phyloP scores from a whole-genome alignment of 2,888 invertebrate species.

The Catocala fraxini region DNA sequence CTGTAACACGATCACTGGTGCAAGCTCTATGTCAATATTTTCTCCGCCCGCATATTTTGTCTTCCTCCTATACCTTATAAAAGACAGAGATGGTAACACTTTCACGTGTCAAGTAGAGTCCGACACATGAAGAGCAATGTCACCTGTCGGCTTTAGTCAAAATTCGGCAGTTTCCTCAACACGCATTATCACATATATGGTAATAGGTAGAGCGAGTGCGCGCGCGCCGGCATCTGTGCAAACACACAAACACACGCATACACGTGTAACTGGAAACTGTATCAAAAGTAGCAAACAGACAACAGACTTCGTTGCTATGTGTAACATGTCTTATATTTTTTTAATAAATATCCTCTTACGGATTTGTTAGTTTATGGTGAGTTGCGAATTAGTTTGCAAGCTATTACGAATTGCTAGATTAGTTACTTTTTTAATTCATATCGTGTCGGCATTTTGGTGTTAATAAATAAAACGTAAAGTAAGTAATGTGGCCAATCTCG shows the following conservation, averaged over 20 bases:
- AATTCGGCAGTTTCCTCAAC: constrained; percentile 77
- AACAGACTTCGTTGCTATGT: constrained; percentile 20
- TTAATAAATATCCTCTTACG: neutral
- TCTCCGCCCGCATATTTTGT: constrained; percentile 16
- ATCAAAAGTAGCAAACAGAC: constrained; percentile 49
- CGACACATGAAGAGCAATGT: constrained; percentile 65
- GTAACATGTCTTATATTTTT: constrained; percentile 5
- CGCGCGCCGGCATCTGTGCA: constrained; percentile 69
- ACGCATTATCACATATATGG: constrained; percentile 76
- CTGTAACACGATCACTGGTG: constrained; percentile 52
- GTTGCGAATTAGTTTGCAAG: neutral
- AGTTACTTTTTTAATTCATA: no score
- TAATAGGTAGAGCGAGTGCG: constrained; percentile 75
- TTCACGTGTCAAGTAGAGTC: constrained; percentile 38
- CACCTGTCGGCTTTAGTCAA: constrained; percentile 68
- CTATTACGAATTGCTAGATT: no score
- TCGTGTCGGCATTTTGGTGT: no score
- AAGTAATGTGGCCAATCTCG: no score
- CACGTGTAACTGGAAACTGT: constrained; percentile 62
- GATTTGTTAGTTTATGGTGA: neutral
- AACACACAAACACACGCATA: constrained; percentile 50
- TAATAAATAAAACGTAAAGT: no score
- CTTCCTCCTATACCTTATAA: constrained; percentile 22
- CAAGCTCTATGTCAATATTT: constrained; percentile 42
- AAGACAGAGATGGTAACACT: constrained; percentile 26